These are phyloP conservation scores for Phorcus lineatus DNA, from an alignment of 2,888 invertebrate species.

Conservation along the genomic window DNA sequence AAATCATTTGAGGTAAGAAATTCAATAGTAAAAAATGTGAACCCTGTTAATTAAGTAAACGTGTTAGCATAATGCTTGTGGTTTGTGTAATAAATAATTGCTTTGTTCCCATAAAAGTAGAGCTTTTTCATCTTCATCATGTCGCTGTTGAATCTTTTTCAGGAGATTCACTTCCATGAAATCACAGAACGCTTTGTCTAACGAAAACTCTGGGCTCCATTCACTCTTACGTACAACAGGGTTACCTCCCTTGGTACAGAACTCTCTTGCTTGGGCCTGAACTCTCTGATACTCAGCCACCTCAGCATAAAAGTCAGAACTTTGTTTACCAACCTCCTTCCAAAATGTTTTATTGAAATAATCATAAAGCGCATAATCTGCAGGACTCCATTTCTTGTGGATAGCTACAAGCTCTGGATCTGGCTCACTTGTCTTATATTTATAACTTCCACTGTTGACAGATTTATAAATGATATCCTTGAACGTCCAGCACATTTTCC, in stretches of 20 bases:
- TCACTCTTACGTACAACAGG: background rate
- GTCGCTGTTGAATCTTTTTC: background rate
- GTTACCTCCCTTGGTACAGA: conserved; percentile 24
- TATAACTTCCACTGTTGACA: conserved; percentile 53
- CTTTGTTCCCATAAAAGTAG: background rate
- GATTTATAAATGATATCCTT: conserved; percentile 69
- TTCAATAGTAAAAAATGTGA: no score
- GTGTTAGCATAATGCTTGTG: background rate
- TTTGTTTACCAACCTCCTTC: conserved; percentile 54
- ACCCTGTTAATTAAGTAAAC: background rate
- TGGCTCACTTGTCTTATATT: conserved; percentile 32
- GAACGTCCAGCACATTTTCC: conserved; percentile 71
- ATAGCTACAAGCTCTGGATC: conserved; percentile 45
- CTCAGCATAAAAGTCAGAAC: conserved; percentile 59
- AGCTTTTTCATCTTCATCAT: background rate
- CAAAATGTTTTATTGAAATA: conserved; percentile 70
- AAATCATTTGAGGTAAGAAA: no score
- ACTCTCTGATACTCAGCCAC: conserved; percentile 43
- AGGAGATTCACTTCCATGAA: background rate
- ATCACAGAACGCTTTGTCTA: background rate
- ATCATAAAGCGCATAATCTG: conserved; percentile 69
- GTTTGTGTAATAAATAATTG: background rate
- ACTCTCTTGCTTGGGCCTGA: conserved; percentile 31
- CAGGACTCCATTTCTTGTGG: conserved; percentile 63
- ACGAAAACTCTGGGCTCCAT: background rate